Percentiles rank a stretch among this genome's conserved stretches.
Evolutionary conservation across 2,113 vertebrate species (phyloP).

Genomic region (Anas platyrhynchos): DNA sequence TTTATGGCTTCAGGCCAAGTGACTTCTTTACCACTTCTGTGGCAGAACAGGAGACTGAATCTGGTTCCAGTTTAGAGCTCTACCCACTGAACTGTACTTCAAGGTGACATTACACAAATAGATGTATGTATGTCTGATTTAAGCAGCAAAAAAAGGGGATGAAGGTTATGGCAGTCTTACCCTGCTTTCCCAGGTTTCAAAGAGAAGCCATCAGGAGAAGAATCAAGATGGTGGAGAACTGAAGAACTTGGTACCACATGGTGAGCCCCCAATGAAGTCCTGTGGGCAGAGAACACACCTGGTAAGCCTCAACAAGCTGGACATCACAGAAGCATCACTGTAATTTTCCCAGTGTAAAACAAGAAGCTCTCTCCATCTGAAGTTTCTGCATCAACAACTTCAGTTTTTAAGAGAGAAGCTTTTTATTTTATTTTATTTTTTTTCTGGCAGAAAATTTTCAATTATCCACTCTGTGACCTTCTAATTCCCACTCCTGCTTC

Average conservation of each 20-base stretch:
- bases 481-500: background rate
- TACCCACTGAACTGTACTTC: background rate
- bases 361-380: background rate
- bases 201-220: background rate
- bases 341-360: background rate
- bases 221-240: rapidly evolving
- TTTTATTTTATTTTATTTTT: background rate
- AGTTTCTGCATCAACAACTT: background rate
- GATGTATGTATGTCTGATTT: background rate
- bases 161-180: background rate
- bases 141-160: background rate
- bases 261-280: background rate
- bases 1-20: background rate
- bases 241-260: background rate
- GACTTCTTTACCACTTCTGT: background rate
- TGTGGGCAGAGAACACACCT: background rate
- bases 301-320: background rate
- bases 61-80: background rate
- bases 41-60: background rate
- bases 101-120: background rate
- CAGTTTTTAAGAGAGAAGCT: background rate
- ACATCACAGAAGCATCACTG: background rate
- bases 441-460: background rate
- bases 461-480: background rate
- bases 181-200: background rate